phyloP scores from a whole-genome alignment of 2,113 vertebrate species.

The Chlorodrepanis virens region DNA sequence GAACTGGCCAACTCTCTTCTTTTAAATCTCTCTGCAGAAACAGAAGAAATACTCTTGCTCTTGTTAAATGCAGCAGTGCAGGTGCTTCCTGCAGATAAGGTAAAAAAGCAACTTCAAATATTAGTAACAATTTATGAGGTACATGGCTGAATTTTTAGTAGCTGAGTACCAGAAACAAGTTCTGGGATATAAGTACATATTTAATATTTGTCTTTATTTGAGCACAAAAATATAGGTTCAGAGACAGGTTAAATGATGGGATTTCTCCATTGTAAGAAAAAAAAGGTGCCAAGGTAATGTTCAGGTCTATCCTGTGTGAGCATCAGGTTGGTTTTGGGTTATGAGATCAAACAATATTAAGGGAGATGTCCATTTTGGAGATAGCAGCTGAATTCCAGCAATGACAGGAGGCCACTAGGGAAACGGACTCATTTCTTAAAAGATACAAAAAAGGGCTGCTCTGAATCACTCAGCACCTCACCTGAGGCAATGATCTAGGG shows the following conservation, averaged over 20 bases:
- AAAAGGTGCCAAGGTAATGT: background rate
- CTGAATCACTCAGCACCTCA: background rate
- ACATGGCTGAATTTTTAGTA: background rate
- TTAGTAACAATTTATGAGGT: background rate
- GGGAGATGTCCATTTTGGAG: background rate
- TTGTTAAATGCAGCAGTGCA: background rate
- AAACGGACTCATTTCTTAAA: background rate
- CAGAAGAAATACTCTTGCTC: background rate
- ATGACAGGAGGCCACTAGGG: background rate
- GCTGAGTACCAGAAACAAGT: background rate
- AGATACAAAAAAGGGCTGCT: background rate
- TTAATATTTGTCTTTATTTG: background rate
- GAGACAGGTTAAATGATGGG: background rate
- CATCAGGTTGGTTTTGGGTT: background rate
- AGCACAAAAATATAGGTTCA: background rate
- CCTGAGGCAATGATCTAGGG: background rate
- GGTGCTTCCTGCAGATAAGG: conserved; percentile 43
- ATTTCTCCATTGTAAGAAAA: background rate
- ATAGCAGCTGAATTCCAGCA: background rate
- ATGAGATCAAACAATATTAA: background rate
- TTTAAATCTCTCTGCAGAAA: conserved; percentile 16
- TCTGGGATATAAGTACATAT: background rate
- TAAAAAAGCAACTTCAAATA: conserved; percentile 19
- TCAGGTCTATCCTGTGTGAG: fast-evolving
- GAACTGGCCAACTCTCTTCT: background rate